Percentiles rank a stretch among this genome's conserved stretches.
Conservation (phyloP, 2,113 vertebrate species). For the Nansenia antarctica region DNA sequence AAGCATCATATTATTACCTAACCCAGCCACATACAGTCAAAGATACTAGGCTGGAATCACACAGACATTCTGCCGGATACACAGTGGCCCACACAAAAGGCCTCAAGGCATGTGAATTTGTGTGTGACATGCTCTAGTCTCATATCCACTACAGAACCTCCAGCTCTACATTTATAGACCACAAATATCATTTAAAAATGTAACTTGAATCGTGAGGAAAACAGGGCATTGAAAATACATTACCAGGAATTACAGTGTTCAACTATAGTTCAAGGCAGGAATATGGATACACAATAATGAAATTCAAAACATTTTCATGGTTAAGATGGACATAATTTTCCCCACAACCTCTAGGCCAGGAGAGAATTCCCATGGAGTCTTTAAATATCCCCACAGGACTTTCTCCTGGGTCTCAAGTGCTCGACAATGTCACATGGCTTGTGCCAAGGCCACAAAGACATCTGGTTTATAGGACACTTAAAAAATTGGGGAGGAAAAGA, state of each 20-base stretch:
- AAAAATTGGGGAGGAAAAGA: slow-evolving; percentile 30
- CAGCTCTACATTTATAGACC: not conserved
- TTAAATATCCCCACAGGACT: slow-evolving; percentile 64
- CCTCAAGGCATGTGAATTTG: too few species aligned
- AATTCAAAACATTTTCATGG: slow-evolving; percentile 29
- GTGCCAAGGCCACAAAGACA: slow-evolving; percentile 51
- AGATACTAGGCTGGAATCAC: slow-evolving; percentile 10
- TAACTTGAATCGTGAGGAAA: slow-evolving; percentile 17
- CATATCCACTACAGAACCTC: not conserved
- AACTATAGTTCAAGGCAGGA: slow-evolving; percentile 10
- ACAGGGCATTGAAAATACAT: slow-evolving; percentile 31
- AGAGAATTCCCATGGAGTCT: slow-evolving; percentile 64
- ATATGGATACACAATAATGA: slow-evolving; percentile 27
- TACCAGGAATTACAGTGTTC: slow-evolving; percentile 43
- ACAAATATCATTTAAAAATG: not conserved
- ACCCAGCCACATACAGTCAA: slow-evolving; percentile 5
- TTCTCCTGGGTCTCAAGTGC: slow-evolving; percentile 30
- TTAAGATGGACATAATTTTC: slow-evolving; percentile 30
- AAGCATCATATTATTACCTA: not conserved
- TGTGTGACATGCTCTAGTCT: too few species aligned
- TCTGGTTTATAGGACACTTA: slow-evolving; percentile 49
- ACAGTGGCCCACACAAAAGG: not conserved
- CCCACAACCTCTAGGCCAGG: slow-evolving; percentile 27
- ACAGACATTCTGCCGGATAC: not conserved
- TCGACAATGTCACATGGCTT: slow-evolving; percentile 22